phyloP scores from a whole-genome alignment of 2,113 vertebrate species.

The Oreotrochilus melanogaster region DNA sequence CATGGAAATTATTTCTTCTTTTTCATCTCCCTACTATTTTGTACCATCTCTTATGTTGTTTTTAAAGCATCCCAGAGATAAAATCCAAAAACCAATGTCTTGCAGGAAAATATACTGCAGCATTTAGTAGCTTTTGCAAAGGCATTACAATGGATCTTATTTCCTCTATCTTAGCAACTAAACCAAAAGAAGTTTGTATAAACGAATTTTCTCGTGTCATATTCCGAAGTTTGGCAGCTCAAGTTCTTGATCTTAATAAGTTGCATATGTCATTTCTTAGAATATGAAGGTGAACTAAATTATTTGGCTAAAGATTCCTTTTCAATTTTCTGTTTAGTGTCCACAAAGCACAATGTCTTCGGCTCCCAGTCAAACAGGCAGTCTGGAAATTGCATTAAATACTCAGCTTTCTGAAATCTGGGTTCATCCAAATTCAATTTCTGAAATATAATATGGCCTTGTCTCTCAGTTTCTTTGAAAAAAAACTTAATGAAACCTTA shows the following conservation, averaged over 20 bases:
- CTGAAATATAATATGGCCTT: conserved; percentile 27
- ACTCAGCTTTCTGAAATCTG: conserved; percentile 37
- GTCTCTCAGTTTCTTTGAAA: not conserved
- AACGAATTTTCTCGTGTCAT: not conserved
- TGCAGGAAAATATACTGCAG: not conserved
- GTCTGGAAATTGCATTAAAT: conserved; percentile 51
- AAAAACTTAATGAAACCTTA: not conserved
- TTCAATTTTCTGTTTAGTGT: not conserved
- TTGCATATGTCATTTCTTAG: not conserved
- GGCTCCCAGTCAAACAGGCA: conserved; percentile 25
- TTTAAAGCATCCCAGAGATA: not conserved
- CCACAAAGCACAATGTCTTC: not conserved
- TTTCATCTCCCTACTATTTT: not conserved
- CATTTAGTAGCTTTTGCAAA: not conserved
- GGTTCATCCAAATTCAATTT: conserved; percentile 44
- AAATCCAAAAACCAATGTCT: not conserved
- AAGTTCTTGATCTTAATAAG: not conserved
- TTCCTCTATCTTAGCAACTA: not conserved
- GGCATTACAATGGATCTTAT: not conserved
- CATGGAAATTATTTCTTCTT: not conserved
- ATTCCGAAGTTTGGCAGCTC: not conserved
- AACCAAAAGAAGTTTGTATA: not conserved
- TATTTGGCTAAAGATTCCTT: not conserved
- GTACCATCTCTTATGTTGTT: not conserved
- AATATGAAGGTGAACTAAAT: not conserved